Base-by-base conservation (phyloP, 2,888 invertebrate genomes). In the Parnassius mnemosyne region DNA sequence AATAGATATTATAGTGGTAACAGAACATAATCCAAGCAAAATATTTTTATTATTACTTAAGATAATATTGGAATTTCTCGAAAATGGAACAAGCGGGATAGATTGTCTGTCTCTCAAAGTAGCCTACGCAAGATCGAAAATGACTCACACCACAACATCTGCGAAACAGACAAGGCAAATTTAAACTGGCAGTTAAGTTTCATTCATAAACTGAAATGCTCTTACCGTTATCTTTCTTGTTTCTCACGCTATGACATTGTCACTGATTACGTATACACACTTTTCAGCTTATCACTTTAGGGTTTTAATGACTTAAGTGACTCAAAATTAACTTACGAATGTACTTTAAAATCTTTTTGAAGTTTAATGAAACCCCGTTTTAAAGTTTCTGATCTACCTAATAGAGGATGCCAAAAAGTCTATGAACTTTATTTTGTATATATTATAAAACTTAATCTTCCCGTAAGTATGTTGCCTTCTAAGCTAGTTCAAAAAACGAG, bases 151-250 rank as follows among this genome's bases (percentile, higher is more conserved):
- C 62, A 64, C 71, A 68, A 72, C 83, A 83, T 83, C 79, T 82
- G 83, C 73, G 68, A 71, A 65, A 64, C 69, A 66, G 74, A 70
- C 71, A 64, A 73, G 79, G 76, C 47, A 77, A 74, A 67, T 60
- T 70, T 69, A 50, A 65, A 70, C 62, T 61, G 70, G 69, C 67
- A 68, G 68, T 70, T 71, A 69, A 68, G 71, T 68, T 79, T 74
- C 82, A 83, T 84, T 84, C 80, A 80, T 73, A 76, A 79, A 73
- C 61, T 69, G 63, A 74, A 77, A 69, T 72, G 68, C 74, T 73
- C 72, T 71, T 74, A 78, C 83, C 75, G 81, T 82, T 84, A 85
- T 85, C 81, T 78, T 13, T 51, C 58, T 56, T 62, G 63, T 62
- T 60, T 66, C 79, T 76, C 82, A 83, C 80, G 77, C 72, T 59